Evolutionary conservation across 1,140 invertebrate species (phyloP).

Genomic region (Bombus haemorrhoidalis): DNA sequence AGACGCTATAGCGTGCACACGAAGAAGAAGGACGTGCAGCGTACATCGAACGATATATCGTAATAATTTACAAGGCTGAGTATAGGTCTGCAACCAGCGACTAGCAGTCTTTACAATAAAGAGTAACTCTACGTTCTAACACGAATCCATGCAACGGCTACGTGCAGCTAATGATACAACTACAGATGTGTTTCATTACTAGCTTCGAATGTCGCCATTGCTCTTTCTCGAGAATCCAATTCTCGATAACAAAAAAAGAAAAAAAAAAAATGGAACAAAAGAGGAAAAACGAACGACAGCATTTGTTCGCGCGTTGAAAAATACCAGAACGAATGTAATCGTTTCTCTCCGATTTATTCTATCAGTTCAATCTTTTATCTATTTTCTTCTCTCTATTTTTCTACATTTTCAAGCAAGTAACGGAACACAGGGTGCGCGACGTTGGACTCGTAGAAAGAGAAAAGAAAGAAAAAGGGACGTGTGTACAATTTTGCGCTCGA

Average conservation of each 20-base stretch:
- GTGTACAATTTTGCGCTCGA: conserved; percentile 50
- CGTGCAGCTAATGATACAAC: conserved; percentile 58
- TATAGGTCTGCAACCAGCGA: conserved; percentile 24
- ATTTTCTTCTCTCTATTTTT: neutral
- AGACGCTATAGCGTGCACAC: neutral
- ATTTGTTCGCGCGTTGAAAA: neutral
- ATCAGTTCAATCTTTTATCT: neutral
- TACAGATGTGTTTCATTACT: conserved; percentile 51
- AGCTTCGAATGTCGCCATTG: conserved; percentile 49
- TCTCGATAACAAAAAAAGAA: neutral
- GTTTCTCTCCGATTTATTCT: neutral
- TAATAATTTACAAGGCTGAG: conserved; percentile 32
- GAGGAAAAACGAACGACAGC: neutral
- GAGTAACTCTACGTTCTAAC: conserved; percentile 37
- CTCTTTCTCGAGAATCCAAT: neutral
- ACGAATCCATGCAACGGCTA: conserved; percentile 63
- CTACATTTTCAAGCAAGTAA: conserved; percentile 26
- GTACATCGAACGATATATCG: conserved; percentile 29
- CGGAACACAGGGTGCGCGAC: conserved; percentile 39
- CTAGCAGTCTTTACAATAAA: conserved; percentile 28
- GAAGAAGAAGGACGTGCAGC: conserved; percentile 10
- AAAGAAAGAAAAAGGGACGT: conserved; percentile 21
- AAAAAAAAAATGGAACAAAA: neutral
- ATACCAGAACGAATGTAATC: neutral
- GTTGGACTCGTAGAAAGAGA: neutral